Evolutionary conservation across 1,140 invertebrate species (phyloP).

Genomic region (Drosophila serrata): DNA sequence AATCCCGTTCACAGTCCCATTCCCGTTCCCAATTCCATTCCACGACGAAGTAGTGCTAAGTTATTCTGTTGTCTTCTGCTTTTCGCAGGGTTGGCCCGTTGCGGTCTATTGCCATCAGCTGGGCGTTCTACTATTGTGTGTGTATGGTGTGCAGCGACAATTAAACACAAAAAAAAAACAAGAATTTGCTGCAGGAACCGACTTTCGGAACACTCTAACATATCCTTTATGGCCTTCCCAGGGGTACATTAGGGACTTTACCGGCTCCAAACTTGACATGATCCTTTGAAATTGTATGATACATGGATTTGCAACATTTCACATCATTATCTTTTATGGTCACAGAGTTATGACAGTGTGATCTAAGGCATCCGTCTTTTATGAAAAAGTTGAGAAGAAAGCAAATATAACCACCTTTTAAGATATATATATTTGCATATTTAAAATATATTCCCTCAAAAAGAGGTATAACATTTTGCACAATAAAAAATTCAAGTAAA

Average conservation of each 20-base stretch:
- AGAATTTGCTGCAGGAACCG: neutral
- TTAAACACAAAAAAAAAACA: conserved; percentile 52
- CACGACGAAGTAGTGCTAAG: conserved; percentile 8
- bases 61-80: conserved; percentile 46
- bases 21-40: conserved; percentile 30
- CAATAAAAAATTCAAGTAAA: conserved; percentile 62
- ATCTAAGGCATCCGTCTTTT: neutral
- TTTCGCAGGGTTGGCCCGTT: conserved; percentile 73
- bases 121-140: conserved; percentile 35
- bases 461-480: neutral
- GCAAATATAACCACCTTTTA: too few species aligned
- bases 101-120: conserved; percentile 73
- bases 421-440: too few species aligned
- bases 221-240: neutral
- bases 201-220: conserved; percentile 8
- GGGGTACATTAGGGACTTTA: neutral
- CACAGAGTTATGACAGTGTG: conserved; percentile 4
- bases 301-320: neutral
- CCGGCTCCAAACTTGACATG: neutral
- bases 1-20: conserved; percentile 34
- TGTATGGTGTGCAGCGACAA: conserved; percentile 65
- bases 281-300: neutral
- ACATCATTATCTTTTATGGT: neutral
- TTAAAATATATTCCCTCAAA: neutral
- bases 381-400: neutral